A percentile compares a stretch with the other conserved stretches of the same genome.
Evolutionary conservation across 1,140 invertebrate genomes (phyloP).

Genomic region (Hyles euphorbiae): DNA sequence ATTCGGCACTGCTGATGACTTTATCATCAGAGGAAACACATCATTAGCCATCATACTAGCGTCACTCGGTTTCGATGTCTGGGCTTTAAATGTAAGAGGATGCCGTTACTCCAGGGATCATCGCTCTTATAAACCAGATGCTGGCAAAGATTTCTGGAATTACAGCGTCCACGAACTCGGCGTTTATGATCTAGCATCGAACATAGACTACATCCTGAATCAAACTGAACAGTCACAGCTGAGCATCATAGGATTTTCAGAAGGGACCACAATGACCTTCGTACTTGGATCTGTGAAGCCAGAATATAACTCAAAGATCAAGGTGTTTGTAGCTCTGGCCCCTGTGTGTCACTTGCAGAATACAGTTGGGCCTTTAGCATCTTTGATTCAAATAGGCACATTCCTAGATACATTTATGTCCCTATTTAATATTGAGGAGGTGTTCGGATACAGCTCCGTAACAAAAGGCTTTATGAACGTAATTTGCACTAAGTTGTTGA

Average conservation of each 20-base stretch:
- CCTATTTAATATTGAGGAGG: conserved; percentile 6
- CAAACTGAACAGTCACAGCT: conserved; percentile 72
- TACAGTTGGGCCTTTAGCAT: conserved; percentile 5
- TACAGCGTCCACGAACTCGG: conserved; percentile 81
- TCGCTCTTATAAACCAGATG: conserved; percentile 40
- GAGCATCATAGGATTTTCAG: conserved; percentile 78
- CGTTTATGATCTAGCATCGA: conserved; percentile 75
- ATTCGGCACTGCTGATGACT: conserved; percentile 78
- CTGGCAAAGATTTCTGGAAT: conserved; percentile 69
- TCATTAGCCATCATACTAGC: conserved; percentile 48
- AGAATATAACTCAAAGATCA: conserved; percentile 72
- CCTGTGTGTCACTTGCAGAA: conserved; percentile 17
- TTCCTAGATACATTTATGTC: neutral
- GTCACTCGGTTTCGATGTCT: conserved; percentile 78
- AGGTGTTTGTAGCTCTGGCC: conserved; percentile 26
- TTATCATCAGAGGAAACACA: conserved; percentile 72
- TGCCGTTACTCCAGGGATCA: conserved; percentile 79
- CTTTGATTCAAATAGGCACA: neutral
- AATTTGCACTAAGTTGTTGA: conserved; percentile 19
- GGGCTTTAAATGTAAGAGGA: conserved; percentile 82
- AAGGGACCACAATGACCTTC: conserved; percentile 80
- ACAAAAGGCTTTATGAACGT: conserved; percentile 11
- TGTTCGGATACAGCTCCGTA: conserved; percentile 13
- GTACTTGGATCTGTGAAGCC: conserved; percentile 51
- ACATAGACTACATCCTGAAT: conserved; percentile 76